These are phyloP conservation scores for Megathymus violae DNA, from an alignment of 1,140 invertebrate genomes.

Conservation along the genomic window DNA sequence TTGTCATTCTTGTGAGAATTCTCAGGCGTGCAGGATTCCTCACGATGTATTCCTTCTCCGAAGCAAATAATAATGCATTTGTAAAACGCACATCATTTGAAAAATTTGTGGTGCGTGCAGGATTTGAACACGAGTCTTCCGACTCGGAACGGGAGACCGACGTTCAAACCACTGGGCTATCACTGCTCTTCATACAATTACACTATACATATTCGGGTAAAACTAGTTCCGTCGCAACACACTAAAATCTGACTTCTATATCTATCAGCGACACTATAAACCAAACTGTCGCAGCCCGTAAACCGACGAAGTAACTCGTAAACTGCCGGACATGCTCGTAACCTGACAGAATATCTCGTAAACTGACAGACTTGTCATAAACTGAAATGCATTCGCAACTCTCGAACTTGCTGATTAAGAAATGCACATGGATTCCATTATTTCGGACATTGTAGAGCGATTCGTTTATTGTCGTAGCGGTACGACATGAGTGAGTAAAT, in stretches of 20 bases:
- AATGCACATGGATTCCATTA: not conserved
- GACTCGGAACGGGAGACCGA: no score
- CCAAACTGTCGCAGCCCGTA: not conserved
- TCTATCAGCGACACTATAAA: not conserved
- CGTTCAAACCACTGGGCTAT: no score
- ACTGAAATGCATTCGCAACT: not conserved
- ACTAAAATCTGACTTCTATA: not conserved
- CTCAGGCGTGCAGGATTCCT: no score
- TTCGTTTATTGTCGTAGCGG: no score
- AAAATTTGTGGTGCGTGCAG: no score
- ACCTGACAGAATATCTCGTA: constrained; percentile 4
- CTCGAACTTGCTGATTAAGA: not conserved
- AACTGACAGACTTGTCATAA: not conserved
- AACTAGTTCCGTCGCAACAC: not conserved
- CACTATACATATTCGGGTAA: not conserved
- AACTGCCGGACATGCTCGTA: not conserved
- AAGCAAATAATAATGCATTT: no score
- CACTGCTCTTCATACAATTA: no score
- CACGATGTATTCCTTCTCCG: no score
- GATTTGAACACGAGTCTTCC: no score
- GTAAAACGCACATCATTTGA: no score
- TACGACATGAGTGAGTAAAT: no score
- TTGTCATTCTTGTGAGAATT: no score
- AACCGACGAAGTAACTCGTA: not conserved
- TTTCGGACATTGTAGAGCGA: not conserved